A percentile compares a stretch with the other conserved stretches of the same genome.
These are phyloP conservation scores for Hecatera dysodea DNA, from an alignment of 2,888 invertebrate species.

Conservation along the genomic window DNA sequence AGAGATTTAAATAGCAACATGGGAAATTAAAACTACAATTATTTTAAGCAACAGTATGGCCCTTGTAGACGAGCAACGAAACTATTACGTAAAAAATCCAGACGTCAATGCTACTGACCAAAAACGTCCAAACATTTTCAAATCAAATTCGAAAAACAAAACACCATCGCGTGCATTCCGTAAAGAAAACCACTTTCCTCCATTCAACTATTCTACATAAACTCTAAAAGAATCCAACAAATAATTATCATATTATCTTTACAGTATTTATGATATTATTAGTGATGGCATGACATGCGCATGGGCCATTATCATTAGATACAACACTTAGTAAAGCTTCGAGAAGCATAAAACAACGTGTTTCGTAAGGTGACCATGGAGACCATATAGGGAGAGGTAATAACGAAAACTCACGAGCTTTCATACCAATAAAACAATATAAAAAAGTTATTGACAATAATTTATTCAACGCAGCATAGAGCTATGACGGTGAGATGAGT, in stretches of 20 bases:
- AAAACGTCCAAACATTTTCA: neutral
- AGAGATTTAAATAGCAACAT: neutral
- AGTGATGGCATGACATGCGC: constrained; percentile 66
- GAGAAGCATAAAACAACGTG: constrained; percentile 69
- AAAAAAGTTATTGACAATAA: constrained; percentile 87
- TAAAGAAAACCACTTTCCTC: constrained; percentile 54
- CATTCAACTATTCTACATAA: constrained; percentile 48
- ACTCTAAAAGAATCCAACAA: constrained; percentile 49
- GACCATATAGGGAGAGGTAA: constrained; percentile 75
- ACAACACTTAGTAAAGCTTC: constrained; percentile 72
- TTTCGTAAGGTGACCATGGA: constrained; percentile 76
- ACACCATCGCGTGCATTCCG: constrained; percentile 31
- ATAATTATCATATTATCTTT: constrained; percentile 67
- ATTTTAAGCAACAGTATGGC: neutral
- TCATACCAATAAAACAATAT: constrained; percentile 89
- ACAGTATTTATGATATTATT: constrained; percentile 68
- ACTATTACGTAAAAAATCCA: neutral
- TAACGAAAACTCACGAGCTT: constrained; percentile 82
- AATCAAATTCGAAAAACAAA: constrained; percentile 15
- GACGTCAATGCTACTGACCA: neutral
- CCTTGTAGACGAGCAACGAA: neutral
- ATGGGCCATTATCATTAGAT: constrained; percentile 72
- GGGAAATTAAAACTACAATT: neutral
- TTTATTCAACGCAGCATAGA: constrained; percentile 76
- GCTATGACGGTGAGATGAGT: constrained; percentile 2